Base-by-base conservation (phyloP, 1,140 invertebrate genomes). In the Proctacanthus coquilletti region DNA sequence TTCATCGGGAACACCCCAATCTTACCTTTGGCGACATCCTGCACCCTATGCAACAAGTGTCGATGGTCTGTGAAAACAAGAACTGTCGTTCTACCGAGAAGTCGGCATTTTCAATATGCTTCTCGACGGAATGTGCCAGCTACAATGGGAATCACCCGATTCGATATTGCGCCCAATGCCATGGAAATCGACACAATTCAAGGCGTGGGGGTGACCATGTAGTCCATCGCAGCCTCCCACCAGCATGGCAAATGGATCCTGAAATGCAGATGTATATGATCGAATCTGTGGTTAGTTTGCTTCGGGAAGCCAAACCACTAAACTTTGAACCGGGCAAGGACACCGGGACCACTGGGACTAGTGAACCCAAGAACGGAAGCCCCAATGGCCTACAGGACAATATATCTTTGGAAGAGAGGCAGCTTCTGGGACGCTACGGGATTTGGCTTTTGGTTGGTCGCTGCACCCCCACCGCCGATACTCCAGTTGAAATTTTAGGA, bases 51-150 rank as follows among this genome's bases (percentile, higher is more conserved):
- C 84, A 88, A 53, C 85, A 91, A 69, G 83, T 92, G 10, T 87
- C 88, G 2, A 83, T 87, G 68, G 75, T 85, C 35, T 98, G 94
- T 62, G 94, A 98, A 64, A 96, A 96, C 60, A 97, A 97, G 84
- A 95, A 92, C 53, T 98, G 95, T 60, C 74, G 86, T 38, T 84
- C 85, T 1, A 72, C 72, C 8, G 86, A 95, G 42, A 95, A 95
- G 60, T 77, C 84, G n/a, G 92, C 93, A 2, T 79, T 92, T 36
- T 88, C 85, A 13, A 91, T 95, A 19, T 99, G 95, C 56, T 98
- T 98, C 64, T 88, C 88, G 9, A 82, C 80, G 27, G 93, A 97
- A 62, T 99, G 95, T 63, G 87, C 88, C 11, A 88, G 82, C 56
- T 92, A 87, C 49, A 98, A 98, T 62, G 80, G 85, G 15, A 93